Evolutionary conservation across 1,140 invertebrate species (phyloP).

Genomic region (Drosophila auraria): DNA sequence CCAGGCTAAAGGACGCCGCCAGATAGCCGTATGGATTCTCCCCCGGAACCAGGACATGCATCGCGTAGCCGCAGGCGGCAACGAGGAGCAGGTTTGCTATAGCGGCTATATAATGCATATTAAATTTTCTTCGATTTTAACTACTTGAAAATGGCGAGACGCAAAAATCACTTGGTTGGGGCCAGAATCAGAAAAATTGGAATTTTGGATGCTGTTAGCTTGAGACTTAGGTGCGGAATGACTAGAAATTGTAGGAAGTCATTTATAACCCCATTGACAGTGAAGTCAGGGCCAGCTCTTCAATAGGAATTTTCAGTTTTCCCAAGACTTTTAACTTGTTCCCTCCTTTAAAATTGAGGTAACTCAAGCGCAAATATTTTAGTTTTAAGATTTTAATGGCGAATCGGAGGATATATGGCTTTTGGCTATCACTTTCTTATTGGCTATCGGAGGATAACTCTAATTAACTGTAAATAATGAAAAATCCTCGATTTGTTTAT

Average conservation of each 20-base stretch:
- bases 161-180: background rate
- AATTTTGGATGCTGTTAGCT: conserved; percentile 26
- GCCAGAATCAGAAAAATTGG: background rate
- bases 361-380: too few species aligned
- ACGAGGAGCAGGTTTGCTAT: conserved; percentile 39
- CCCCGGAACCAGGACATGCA: conserved; percentile 28
- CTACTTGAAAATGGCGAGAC: background rate
- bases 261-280: background rate
- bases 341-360: too few species aligned
- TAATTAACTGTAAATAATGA: too few species aligned
- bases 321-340: background rate
- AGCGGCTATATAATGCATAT: conserved; percentile 24
- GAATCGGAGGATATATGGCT: too few species aligned
- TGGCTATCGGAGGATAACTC: too few species aligned
- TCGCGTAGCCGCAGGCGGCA: conserved; percentile 44
- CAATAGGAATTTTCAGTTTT: background rate
- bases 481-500: too few species aligned
- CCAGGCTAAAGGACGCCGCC: conserved; percentile 58
- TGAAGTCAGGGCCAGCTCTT: background rate
- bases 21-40: conserved; percentile 60
- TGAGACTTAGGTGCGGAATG: conserved; percentile 2
- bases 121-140: background rate
- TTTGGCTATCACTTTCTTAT: too few species aligned
- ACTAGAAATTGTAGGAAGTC: too few species aligned
- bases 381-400: too few species aligned